Evolutionary conservation across 2,888 invertebrate genomes (phyloP), one percentile per base, ranked within the genome.

Genomic region (Mimas tiliae): DNA sequence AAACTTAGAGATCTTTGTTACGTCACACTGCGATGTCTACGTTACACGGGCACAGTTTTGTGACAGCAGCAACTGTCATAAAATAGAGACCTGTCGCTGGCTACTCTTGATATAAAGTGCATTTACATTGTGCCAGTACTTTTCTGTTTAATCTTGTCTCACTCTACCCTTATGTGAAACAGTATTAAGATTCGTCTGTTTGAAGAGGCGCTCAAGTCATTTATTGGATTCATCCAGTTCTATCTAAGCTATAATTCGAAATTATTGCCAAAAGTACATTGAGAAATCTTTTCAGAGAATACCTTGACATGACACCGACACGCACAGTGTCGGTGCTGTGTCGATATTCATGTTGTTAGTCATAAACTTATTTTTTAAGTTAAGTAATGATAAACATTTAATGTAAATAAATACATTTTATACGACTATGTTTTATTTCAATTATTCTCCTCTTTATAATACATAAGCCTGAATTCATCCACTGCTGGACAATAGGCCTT

Each of bases 281-380:
- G 55, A 72, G 74, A 73, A 78, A 75, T 74, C 76, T 69, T 81
- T 75, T 78, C 78, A 78, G 79, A 78, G 77, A 77, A 72, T 71
- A 79, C 76, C 88, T 90, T 91, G 90, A 88, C 87, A 85, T 81
- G 75, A 83, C 75, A 89, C 87, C 89, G 79, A 76, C 79, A 75
- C 74, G 70, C 65, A 65, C 51, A 66, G 76, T 77, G 83, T 83
- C 72, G 90, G 86, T 90, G 80, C 84, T 82, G 74, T 88, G 91
- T 90, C 85, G 91, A 91, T 87, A 83, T 78, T 71, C 74, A 83
- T 80, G 80, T 80, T 82, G 82, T 85, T 88, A 91, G 92, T 91
- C 87, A 88, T 90, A 87, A 78, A 80, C 74, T 72, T 79, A 76
- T 76, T 76, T 72, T 70, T 78, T 86, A 86, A 82, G 81, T 73